These are phyloP conservation scores for Atherinosoma microstoma DNA, from an alignment of 2,797 vertebrate genomes.

Conservation along the genomic window DNA sequence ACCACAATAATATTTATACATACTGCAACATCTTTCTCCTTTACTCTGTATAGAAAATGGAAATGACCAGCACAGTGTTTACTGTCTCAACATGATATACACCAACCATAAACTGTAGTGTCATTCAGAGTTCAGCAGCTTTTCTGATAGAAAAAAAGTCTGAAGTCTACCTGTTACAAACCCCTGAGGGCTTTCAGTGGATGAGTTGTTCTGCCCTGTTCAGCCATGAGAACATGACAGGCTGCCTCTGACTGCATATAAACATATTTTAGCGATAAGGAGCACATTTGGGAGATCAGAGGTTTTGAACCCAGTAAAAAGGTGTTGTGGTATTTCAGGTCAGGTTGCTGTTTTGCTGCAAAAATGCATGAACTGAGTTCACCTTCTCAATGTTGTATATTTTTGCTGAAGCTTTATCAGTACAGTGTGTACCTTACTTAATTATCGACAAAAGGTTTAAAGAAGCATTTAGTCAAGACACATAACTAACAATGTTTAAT, in stretches of 20 bases:
- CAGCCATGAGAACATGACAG: slow-evolving; percentile 50
- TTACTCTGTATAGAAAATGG: slow-evolving; percentile 30
- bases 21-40: slow-evolving; percentile 50
- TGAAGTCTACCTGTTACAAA: slow-evolving; percentile 51
- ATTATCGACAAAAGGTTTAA: slow-evolving; percentile 52
- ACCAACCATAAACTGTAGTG: slow-evolving; percentile 57
- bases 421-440: slow-evolving; percentile 26
- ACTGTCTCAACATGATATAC: slow-evolving; percentile 52
- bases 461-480: slow-evolving; percentile 33
- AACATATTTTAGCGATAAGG: slow-evolving; percentile 34
- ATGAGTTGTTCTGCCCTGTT: slow-evolving; percentile 52
- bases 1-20: slow-evolving; percentile 58
- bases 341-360: slow-evolving; percentile 10
- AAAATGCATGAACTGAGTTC: slow-evolving; percentile 14
- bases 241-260: slow-evolving; percentile 20
- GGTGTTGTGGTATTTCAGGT: neutral
- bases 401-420: slow-evolving; percentile 5
- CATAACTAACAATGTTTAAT: slow-evolving; percentile 44
- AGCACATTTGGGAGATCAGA: slow-evolving; percentile 31
- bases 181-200: slow-evolving; percentile 16
- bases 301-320: slow-evolving; percentile 17
- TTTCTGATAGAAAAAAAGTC: slow-evolving; percentile 51
- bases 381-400: slow-evolving; percentile 3
- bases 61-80: slow-evolving; percentile 49
- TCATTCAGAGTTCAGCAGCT: slow-evolving; percentile 68